These are phyloP conservation scores for Dermatophagoides farinae DNA, from an alignment of 1,140 invertebrate genomes.

Conservation along the genomic window DNA sequence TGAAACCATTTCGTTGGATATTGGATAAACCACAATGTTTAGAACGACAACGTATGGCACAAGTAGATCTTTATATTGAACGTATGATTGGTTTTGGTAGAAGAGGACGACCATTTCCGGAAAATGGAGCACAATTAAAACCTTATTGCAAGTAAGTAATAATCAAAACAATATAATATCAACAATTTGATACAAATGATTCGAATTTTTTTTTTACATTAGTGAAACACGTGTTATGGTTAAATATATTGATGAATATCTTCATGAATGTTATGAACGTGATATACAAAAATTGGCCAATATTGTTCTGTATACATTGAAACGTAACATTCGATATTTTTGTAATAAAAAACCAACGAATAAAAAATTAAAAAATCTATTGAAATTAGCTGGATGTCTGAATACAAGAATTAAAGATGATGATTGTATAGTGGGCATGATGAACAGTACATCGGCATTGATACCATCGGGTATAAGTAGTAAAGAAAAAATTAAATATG, in stretches of 20 bases:
- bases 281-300: constrained; percentile 6
- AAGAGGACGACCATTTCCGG: not conserved
- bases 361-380: not conserved
- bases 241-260: not conserved
- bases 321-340: not conserved
- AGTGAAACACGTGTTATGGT: constrained; percentile 5
- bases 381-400: not conserved
- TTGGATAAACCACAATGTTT: too few species aligned
- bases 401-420: not conserved
- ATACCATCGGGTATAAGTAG: not conserved
- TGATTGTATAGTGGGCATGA: not conserved
- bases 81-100: not conserved
- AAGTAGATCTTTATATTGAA: not conserved
- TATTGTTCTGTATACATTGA: constrained; percentile 4
- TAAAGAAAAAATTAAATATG: constrained; percentile 1
- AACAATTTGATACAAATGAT: too few species aligned
- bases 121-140: not conserved
- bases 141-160: not conserved
- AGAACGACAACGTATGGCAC: too few species aligned
- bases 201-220: not conserved
- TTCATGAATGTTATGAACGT: constrained; percentile 2
- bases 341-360: not conserved
- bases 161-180: not conserved
- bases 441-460: not conserved
- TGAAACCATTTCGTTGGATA: too few species aligned